Conservation (phyloP, 2,797 vertebrate species). For the Anniella stebbinsi region DNA sequence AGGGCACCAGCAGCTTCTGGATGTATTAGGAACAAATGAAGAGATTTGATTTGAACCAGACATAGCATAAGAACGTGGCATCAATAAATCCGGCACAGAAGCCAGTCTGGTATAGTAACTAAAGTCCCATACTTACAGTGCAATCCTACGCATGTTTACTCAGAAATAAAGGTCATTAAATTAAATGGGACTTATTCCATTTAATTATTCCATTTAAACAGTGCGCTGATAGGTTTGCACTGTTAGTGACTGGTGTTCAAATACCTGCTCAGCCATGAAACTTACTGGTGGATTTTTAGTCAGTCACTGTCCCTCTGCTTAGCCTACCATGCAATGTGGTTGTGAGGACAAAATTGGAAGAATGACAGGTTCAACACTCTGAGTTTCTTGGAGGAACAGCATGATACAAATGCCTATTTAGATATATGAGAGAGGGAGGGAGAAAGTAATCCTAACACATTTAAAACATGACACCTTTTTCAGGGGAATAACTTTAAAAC, state of each 20-base stretch:
- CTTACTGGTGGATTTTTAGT: background rate
- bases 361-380: background rate
- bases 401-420: background rate
- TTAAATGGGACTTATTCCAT: background rate
- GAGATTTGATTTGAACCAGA: background rate
- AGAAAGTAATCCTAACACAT: background rate
- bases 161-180: background rate
- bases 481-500: background rate
- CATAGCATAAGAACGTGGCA: background rate
- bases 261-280: background rate
- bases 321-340: background rate
- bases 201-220: too few relatives aligned
- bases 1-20: background rate
- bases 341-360: background rate
- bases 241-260: background rate
- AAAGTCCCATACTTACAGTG: background rate
- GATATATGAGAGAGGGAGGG: too few relatives aligned
- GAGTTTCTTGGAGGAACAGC: background rate
- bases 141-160: background rate
- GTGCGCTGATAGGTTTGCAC: background rate
- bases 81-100: background rate
- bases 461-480: background rate
- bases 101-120: background rate
- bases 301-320: background rate
- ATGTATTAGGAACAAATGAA: background rate